Conservation (phyloP, 2,888 invertebrate species). For the Polylopha cassiicola region DNA sequence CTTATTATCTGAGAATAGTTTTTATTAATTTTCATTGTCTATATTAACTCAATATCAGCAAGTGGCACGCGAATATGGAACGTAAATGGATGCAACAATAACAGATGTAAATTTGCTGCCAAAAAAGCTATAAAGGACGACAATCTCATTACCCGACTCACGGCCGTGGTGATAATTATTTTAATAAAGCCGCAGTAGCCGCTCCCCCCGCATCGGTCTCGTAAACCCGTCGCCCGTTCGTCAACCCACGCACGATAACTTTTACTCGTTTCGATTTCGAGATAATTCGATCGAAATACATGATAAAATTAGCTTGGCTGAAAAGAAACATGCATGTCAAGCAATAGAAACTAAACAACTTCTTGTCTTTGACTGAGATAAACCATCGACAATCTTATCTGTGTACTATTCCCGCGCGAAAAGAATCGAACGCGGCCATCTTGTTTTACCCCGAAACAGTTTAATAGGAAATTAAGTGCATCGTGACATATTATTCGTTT, state of each 20-base stretch:
- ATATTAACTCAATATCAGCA: conserved; percentile 17
- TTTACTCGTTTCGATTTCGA: conserved; percentile 40
- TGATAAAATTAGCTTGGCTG: conserved; percentile 14
- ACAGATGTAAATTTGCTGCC: conserved; percentile 28
- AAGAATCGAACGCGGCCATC: conserved; percentile 36
- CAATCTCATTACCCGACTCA: conserved; percentile 39
- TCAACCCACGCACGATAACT: conserved; percentile 41
- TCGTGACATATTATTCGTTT: conserved; percentile 68
- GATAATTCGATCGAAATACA: conserved; percentile 31
- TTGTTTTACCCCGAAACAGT: conserved; percentile 48
- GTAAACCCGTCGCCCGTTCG: conserved; percentile 45
- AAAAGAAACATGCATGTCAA: no score
- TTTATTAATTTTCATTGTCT: conserved; percentile 17
- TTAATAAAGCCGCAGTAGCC: conserved; percentile 47
- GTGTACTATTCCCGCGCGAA: conserved; percentile 17
- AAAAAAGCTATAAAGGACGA: conserved; percentile 35
- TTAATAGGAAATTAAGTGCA: conserved; percentile 72
- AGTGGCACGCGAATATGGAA: conserved; percentile 3
- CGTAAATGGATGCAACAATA: conserved; percentile 13
- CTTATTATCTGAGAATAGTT: no score
- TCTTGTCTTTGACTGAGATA: no score
- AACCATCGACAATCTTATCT: no score
- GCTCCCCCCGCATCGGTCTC: no score
- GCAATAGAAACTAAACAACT: no score
- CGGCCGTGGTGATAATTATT: conserved; percentile 50